Percentiles rank a stretch among this genome's conserved stretches.
Conservation (phyloP, 2,888 invertebrate genomes). For the Oscheius onirici region DNA sequence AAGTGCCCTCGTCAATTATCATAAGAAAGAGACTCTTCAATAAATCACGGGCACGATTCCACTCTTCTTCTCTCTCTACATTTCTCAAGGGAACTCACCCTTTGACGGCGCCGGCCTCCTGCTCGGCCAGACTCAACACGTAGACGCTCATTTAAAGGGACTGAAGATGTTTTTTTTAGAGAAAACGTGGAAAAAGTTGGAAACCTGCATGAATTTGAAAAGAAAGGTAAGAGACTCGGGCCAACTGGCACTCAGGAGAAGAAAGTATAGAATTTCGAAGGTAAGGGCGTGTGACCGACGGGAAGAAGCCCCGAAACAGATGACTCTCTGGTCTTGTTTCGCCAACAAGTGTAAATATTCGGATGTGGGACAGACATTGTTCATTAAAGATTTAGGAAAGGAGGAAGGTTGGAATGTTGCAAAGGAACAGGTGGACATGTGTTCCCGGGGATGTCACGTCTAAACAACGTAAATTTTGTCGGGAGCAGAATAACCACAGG, state of each 20-base stretch:
- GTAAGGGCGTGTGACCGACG: constrained; percentile 31
- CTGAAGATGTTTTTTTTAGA: background rate
- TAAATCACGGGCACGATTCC: constrained; percentile 8
- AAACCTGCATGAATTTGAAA: background rate
- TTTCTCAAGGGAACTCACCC: constrained; percentile 23
- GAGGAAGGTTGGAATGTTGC: background rate
- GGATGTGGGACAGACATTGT: background rate
- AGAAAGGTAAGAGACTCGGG: background rate
- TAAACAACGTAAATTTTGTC: too few relatives aligned
- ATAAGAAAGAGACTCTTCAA: constrained; percentile 8
- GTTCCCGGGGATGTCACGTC: too few relatives aligned
- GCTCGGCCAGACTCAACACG: constrained; percentile 31
- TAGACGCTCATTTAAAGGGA: constrained; percentile 24
- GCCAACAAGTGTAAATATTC: constrained; percentile 14
- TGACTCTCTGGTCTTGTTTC: background rate
- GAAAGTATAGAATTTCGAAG: constrained; percentile 22
- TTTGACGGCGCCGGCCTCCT: constrained; percentile 24
- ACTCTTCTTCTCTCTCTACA: background rate
- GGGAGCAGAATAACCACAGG: too few relatives aligned
- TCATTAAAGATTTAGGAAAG: background rate
- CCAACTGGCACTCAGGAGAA: constrained; percentile 4
- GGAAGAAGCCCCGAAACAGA: constrained; percentile 22
- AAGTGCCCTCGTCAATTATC: constrained; percentile 1
- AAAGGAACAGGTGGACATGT: background rate
- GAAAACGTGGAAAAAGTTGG: background rate